Evolutionary conservation across 1,140 invertebrate species (phyloP), one percentile per base, ranked within the genome.

Genomic region (Drosophila bifasciata): DNA sequence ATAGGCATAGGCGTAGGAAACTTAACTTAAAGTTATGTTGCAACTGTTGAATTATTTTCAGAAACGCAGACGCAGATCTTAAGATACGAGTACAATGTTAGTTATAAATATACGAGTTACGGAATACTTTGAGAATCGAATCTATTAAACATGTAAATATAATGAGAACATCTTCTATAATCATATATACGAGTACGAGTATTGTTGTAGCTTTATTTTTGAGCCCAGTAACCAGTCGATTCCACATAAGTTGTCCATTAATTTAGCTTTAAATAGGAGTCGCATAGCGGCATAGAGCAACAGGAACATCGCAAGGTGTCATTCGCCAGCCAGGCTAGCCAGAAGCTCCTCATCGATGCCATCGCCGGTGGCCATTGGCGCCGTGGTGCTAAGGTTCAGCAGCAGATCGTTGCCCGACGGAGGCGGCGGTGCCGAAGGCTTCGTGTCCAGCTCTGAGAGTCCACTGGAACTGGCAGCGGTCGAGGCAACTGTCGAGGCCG

Each of bases 301-400:
- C 40, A 69, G 52, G 46, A 76, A 62, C 44, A 41, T 66, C 40
- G 56, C 50, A 50, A 53, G 41, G 21, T 46, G 67, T 74, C 57
- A 83, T 64, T 83, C 83, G 50, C 83, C 83, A 43, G 83, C 83
- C 60, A 86, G 58, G 46, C 83, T 88, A 46, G 83, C 83, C 7
- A 88, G 50, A 21, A 86, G 66, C n/a, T 88, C 83, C 60, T 86
- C 83, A 45, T 86, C 78, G 16, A 86, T 88, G 25, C 78, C 83
- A 61, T 83, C 83, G 1, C 53, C 74, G 16, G 79, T 8, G 0
- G 48, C 11, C 9, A 43, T 15, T 45, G 39, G 40, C 1, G 46
- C 56, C 46, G 46, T 59, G 45, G 48, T 68, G 43, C 56, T 66
- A 0, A 73, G 25, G 32, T 69, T 85, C 1, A 79, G 58, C 1